A percentile compares a stretch with the other conserved stretches of the same genome.
phyloP scores from a whole-genome alignment of 30 jellyfish, hydroid and myxozoan species.

The Pelagia noctiluca region DNA sequence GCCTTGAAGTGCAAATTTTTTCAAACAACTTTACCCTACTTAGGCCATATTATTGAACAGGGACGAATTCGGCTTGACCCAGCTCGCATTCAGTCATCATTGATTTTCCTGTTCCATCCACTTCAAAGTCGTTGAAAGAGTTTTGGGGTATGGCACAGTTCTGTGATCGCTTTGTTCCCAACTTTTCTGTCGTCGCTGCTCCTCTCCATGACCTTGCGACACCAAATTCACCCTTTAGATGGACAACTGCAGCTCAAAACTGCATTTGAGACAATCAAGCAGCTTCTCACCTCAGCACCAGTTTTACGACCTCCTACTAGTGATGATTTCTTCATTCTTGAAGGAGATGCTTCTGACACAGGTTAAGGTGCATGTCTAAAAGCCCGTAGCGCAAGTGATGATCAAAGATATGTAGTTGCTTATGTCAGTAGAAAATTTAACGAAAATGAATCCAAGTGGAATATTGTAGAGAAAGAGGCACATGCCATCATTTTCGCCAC shows the following conservation, averaged over 20 bases:
- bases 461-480: no score
- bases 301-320: slow-evolving; percentile 56
- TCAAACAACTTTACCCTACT: slow-evolving; percentile 10
- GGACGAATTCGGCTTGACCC: slow-evolving; percentile 54
- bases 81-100: slow-evolving; percentile 17
- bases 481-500: slow-evolving; percentile 32
- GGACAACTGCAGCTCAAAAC: slow-evolving; percentile 42
- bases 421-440: slow-evolving; percentile 7
- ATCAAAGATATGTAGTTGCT: slow-evolving; percentile 24
- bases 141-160: neutral
- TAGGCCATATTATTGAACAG: slow-evolving; percentile 45
- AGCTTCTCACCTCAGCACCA: slow-evolving; percentile 49
- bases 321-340: slow-evolving; percentile 36
- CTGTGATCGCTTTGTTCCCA: neutral
- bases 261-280: no score
- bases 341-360: slow-evolving; percentile 15
- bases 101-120: neutral
- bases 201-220: slow-evolving; percentile 15
- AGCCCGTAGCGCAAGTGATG: slow-evolving; percentile 30
- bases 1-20: slow-evolving; percentile 52
- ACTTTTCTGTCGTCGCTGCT: slow-evolving; percentile 31
- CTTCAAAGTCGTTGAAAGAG: neutral
- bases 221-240: slow-evolving; percentile 36
- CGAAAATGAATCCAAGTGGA: slow-evolving; percentile 2
- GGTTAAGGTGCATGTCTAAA: slow-evolving; percentile 54